Evolutionary conservation across 2,888 invertebrate genomes (phyloP).

Genomic region (Neoascia interrupta): DNA sequence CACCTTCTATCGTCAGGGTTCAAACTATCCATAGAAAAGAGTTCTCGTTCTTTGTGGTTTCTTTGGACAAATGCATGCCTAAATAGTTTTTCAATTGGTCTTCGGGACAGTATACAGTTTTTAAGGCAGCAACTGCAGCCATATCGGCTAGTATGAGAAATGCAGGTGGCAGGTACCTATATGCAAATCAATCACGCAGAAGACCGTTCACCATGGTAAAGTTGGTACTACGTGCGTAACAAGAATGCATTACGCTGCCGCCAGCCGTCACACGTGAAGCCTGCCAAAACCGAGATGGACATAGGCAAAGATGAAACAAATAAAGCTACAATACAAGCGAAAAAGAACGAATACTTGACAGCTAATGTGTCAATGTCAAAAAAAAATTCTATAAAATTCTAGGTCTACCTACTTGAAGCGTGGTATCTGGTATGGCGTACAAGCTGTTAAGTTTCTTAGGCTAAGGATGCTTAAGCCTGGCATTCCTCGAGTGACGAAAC

Average conservation of each 20-base stretch:
- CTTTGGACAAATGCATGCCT: constrained; percentile 35
- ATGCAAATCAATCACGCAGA: constrained; percentile 60
- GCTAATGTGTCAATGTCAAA: constrained; percentile 34
- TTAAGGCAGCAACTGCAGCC: constrained; percentile 20
- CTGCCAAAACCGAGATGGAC: constrained; percentile 20
- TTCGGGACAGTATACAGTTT: constrained; percentile 5
- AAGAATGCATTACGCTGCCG: constrained; percentile 28
- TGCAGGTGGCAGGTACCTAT: constrained; percentile 53
- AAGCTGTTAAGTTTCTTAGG: no score
- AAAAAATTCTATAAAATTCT: neutral
- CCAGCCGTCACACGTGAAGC: constrained; percentile 13
- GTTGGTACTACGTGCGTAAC: constrained; percentile 6
- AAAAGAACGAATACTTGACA: constrained; percentile 26
- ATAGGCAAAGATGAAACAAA: neutral
- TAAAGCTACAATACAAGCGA: constrained; percentile 5
- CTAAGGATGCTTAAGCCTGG: no score
- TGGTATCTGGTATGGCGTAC: no score
- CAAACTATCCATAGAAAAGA: constrained; percentile 48
- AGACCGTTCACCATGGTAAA: constrained; percentile 29
- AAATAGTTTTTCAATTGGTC: constrained; percentile 45
- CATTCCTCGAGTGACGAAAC: no score
- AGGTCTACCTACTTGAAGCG: no score
- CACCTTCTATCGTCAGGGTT: constrained; percentile 51
- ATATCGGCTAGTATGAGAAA: constrained; percentile 48
- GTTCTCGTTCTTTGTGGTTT: constrained; percentile 9